phyloP scores from a whole-genome alignment of 2,888 invertebrate genomes.

The Theretra japonica region DNA sequence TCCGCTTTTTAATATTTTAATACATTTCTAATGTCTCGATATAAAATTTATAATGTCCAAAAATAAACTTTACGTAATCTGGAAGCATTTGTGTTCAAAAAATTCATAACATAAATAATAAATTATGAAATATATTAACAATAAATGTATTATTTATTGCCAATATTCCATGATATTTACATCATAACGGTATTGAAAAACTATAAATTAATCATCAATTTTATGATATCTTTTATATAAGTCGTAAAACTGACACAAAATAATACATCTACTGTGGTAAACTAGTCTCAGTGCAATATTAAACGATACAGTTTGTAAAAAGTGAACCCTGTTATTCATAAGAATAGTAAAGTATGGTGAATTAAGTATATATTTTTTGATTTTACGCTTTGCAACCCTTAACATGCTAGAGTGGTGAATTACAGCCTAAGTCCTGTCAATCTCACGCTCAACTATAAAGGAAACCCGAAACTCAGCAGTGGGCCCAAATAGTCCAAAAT shows the following conservation, averaged over 20 bases:
- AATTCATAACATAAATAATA: neutral
- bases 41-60: neutral
- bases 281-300: no score
- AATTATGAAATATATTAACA: neutral
- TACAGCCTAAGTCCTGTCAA: neutral
- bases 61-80: constrained; percentile 5
- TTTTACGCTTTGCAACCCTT: neutral
- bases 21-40: neutral
- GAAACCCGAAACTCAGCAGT: neutral
- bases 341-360: no score
- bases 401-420: neutral
- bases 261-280: no score
- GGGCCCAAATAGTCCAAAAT: neutral
- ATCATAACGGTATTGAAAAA: neutral
- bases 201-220: neutral
- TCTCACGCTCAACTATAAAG: neutral
- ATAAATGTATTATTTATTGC: constrained; percentile 11
- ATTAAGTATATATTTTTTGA: no score
- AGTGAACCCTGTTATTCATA: neutral
- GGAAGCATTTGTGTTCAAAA: neutral
- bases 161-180: neutral
- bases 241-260: no score
- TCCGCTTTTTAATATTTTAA: no score
- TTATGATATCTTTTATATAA: neutral
- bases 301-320: no score